A percentile compares a stretch with the other conserved stretches of the same genome.
These are phyloP conservation scores for Cephalopholis sonnerati DNA, from an alignment of 2,113 vertebrate genomes.

Conservation along the genomic window DNA sequence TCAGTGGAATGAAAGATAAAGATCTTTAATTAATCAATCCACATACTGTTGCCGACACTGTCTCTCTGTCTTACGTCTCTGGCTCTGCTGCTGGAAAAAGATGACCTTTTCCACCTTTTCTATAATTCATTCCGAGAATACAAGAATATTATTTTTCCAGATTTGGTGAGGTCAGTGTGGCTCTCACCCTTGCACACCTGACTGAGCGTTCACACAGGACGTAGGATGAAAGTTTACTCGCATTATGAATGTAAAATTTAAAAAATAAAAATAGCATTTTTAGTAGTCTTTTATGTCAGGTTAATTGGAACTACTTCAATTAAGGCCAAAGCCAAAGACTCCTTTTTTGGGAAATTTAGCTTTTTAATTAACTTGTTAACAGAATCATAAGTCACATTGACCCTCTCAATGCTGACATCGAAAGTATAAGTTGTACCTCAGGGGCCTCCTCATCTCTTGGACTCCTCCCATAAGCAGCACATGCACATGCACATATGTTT, in stretches of 20 bases:
- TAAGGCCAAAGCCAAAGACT: neutral
- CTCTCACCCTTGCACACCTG: conserved; percentile 31
- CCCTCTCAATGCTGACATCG: neutral
- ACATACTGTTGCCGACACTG: conserved; percentile 64
- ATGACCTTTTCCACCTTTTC: conserved; percentile 61
- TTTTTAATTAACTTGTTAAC: too few relatives aligned
- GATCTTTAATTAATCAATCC: conserved; percentile 83
- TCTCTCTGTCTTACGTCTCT: conserved; percentile 55
- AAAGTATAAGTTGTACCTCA: neutral
- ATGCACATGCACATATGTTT: too few relatives aligned
- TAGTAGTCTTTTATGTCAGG: neutral
- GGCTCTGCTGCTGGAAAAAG: conserved; percentile 28
- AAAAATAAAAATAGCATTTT: neutral
- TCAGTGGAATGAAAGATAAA: conserved; percentile 73
- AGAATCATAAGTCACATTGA: neutral
- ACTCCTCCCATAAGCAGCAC: too few relatives aligned
- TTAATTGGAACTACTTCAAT: conserved; percentile 4
- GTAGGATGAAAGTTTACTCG: neutral
- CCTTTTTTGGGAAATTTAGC: neutral
- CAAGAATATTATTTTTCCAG: conserved; percentile 37
- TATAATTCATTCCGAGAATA: conserved; percentile 65
- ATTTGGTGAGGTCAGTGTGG: conserved; percentile 32
- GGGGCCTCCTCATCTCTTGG: neutral
- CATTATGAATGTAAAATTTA: conserved; percentile 15
- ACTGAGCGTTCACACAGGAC: conserved; percentile 2